A percentile compares a stretch with the other conserved stretches of the same genome.
phyloP scores from a whole-genome alignment of 1,140 invertebrate genomes.

The Drosophila willistoni region DNA sequence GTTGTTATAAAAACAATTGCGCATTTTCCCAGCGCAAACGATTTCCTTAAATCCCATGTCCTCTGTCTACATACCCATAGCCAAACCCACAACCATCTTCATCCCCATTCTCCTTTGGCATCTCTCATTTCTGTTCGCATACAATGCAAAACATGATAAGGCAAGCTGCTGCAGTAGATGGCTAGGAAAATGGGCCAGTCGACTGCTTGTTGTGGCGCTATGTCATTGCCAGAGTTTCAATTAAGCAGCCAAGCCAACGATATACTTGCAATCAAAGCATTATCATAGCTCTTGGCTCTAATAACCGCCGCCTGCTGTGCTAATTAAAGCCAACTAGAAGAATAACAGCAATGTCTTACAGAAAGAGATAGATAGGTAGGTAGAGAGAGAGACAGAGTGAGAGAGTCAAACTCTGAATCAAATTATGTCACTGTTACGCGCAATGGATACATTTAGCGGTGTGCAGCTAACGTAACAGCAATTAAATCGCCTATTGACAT shows the following conservation, averaged over 20 bases:
- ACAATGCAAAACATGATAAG: conserved; percentile 59
- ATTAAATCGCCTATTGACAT: conserved; percentile 54
- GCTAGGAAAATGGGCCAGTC: conserved; percentile 54
- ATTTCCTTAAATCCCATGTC: background rate
- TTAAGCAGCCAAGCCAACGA: conserved; percentile 25
- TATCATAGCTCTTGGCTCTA: conserved; percentile 56
- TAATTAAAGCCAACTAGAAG: conserved; percentile 37
- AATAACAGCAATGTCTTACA: background rate
- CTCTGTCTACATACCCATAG: background rate
- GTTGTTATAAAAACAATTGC: conserved; percentile 66
- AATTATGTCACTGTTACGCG: conserved; percentile 81
- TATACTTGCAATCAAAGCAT: conserved; percentile 26
- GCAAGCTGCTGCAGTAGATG: conserved; percentile 11
- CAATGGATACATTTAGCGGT: conserved; percentile 68
- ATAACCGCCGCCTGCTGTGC: conserved; percentile 51
- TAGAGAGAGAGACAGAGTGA: no score
- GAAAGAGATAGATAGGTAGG: no score
- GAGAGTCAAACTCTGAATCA: conserved; percentile 26
- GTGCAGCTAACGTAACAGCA: conserved; percentile 59
- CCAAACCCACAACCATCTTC: conserved; percentile 14
- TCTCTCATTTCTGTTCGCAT: conserved; percentile 42
- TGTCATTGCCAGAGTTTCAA: conserved; percentile 63
- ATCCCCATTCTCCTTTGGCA: background rate
- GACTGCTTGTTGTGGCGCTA: conserved; percentile 35
- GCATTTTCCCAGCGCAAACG: conserved; percentile 60